Evolutionary conservation across 2,797 vertebrate genomes (phyloP).

Genomic region (Anabas testudineus): DNA sequence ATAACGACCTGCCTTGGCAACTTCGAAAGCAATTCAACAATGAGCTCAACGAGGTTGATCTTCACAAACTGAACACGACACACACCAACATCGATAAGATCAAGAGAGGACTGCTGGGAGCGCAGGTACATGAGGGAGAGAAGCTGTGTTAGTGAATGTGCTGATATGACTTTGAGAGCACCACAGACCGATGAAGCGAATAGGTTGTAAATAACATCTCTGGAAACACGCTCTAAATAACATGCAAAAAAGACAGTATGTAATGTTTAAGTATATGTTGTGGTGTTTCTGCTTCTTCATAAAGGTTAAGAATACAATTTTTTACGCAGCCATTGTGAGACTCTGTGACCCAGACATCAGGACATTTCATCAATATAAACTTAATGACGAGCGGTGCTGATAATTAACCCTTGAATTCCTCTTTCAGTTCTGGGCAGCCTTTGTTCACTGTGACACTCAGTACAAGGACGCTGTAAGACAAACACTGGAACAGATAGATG

Average conservation of each 20-base stretch:
- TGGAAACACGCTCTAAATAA: neutral
- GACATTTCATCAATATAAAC: too few relatives aligned
- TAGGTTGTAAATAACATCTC: neutral
- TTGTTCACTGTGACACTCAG: constrained; percentile 89
- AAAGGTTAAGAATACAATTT: too few relatives aligned
- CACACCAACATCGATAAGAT: constrained; percentile 95
- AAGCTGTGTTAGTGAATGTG: too few relatives aligned
- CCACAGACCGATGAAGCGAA: too few relatives aligned
- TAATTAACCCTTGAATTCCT: constrained; percentile 18
- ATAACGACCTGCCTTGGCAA: constrained; percentile 95
- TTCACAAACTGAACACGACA: constrained; percentile 80
- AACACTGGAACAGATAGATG: constrained; percentile 94
- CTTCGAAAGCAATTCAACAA: constrained; percentile 88
- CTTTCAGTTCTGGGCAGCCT: constrained; percentile 93
- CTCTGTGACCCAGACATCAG: too few relatives aligned
- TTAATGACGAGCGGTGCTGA: neutral
- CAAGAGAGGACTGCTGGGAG: constrained; percentile 85
- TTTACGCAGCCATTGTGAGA: neutral
- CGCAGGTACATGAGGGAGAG: constrained; percentile 84
- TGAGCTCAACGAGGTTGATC: constrained; percentile 81
- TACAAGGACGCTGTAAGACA: constrained; percentile 91
- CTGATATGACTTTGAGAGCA: too few relatives aligned
- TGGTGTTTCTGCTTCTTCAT: too few relatives aligned
- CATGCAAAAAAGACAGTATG: too few relatives aligned
- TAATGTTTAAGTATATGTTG: too few relatives aligned